Evolutionary conservation across 2,888 invertebrate species (phyloP), one percentile per base, ranked within the genome.

Genomic region (Eumerus sabulonum): DNA sequence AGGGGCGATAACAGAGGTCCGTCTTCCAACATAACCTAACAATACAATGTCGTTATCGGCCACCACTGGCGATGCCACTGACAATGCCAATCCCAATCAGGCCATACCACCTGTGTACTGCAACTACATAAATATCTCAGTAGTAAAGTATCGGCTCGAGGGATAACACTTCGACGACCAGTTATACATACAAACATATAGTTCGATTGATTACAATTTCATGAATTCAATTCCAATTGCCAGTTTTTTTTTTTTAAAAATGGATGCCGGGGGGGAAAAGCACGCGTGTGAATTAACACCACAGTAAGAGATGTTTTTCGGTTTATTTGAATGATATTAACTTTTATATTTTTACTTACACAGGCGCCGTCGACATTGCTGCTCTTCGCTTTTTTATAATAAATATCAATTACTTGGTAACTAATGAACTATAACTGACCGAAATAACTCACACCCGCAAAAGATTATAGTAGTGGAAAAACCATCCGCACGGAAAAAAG

Each of bases 291-390:
- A 56, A 76, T 57, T 54, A 36, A 66, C 76, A 81, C 66, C 60
- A 36, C 64, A 51, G 66, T 48, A 67, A 60, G 47, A 14, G 66
- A 62, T 64, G 57, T 59, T 57, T 64, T 68, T 70, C 53, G 53
- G 12, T 48, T 48, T 53, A 63, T 56, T 67, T 70, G 38, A 63
- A 51, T 71, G 45, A 48, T 45, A 62, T 16, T 35, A 38, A 45
- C n/a, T 2, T 19, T 27, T 36, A 12, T 64, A 50, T 36, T 64
- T 64, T 14, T 62, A 85, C 86, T 87, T 84, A 86, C 86, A 87
- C 82, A 79, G 84, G 63, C 82, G 82, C 57, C 83, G 85, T 67
- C 71, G 87, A 86, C 86, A 87, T 86, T 72, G 62, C 63, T 51
- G 19, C 13, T 53, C 51, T 68, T 67, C 70, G 36, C 67, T 59